These are phyloP conservation scores for Desmodus rotundus DNA, from an alignment of 2,113 vertebrate genomes.

Conservation along the genomic window DNA sequence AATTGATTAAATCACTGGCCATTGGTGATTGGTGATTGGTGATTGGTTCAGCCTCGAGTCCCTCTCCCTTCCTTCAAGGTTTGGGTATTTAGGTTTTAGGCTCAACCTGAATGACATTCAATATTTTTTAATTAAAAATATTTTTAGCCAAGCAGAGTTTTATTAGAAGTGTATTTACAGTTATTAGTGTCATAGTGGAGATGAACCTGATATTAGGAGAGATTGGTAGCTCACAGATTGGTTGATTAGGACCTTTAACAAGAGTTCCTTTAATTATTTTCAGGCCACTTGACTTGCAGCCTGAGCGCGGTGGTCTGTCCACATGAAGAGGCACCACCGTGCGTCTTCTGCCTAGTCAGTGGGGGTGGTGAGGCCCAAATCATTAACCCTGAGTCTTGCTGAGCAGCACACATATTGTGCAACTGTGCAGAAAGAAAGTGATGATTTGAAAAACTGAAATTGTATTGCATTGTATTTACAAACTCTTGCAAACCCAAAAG, in stretches of 20 bases:
- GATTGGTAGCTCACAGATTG: neutral
- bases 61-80: neutral
- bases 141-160: neutral
- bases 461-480: neutral
- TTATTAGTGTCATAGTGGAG: neutral
- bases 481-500: neutral
- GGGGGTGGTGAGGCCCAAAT: neutral
- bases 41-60: neutral
- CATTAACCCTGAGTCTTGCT: neutral
- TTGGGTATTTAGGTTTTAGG: neutral
- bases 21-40: too few species aligned
- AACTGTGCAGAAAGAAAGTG: neutral
- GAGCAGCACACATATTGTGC: neutral
- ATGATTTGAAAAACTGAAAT: neutral
- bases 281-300: neutral
- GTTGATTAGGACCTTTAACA: neutral
- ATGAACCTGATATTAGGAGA: neutral
- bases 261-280: neutral
- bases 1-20: neutral
- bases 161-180: neutral
- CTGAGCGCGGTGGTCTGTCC: neutral
- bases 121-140: neutral
- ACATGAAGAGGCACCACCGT: neutral
- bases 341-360: neutral
- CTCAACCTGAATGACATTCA: neutral